A percentile compares a stretch with the other conserved stretches of the same genome.
Evolutionary conservation across 2,113 vertebrate species (phyloP).

Genomic region (Athene noctua): DNA sequence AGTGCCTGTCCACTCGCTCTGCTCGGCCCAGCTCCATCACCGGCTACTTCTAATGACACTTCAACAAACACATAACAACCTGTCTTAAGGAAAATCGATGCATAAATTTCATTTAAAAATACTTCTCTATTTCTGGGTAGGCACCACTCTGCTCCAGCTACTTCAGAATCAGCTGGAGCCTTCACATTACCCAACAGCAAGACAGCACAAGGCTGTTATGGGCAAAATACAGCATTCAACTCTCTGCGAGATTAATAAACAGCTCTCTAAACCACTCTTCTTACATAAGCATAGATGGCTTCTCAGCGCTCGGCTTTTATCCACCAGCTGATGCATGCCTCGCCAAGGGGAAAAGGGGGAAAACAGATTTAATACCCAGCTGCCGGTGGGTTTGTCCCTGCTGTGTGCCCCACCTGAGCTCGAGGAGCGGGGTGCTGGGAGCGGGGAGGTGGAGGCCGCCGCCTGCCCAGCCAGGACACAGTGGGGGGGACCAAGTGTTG

Average conservation of each 20-base stretch:
- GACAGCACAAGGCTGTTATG: neutral
- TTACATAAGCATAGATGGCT: neutral
- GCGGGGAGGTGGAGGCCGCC: neutral
- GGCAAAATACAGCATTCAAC: neutral
- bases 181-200: neutral
- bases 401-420: neutral
- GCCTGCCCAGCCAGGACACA: fast-evolving
- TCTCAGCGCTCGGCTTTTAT: neutral
- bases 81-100: neutral
- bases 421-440: fast-evolving
- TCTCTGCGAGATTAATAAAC: neutral
- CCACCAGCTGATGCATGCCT: neutral
- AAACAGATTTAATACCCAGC: neutral
- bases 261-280: neutral
- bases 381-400: neutral
- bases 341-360: neutral
- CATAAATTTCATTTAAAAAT: constrained; percentile 45
- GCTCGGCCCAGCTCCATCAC: neutral
- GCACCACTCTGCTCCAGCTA: neutral
- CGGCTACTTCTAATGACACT: neutral
- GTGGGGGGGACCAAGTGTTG: fast-evolving
- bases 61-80: constrained; percentile 32
- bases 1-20: neutral
- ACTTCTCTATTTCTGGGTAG: constrained; percentile 41
- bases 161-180: constrained; percentile 7